phyloP scores from a whole-genome alignment of 2,113 vertebrate species.

The Pungitius pungitius region DNA sequence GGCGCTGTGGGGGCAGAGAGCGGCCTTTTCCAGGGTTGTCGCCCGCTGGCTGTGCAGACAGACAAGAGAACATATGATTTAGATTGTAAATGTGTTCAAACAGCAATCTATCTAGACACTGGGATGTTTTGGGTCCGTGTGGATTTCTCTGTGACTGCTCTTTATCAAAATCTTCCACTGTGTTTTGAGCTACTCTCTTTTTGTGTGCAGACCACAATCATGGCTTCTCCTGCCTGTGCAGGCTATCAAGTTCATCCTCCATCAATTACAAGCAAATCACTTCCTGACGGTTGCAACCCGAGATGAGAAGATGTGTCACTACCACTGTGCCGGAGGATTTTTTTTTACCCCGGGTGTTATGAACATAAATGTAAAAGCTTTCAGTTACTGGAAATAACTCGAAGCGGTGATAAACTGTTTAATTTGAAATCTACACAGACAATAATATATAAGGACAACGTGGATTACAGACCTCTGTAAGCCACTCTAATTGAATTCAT shows the following conservation, averaged over 20 bases:
- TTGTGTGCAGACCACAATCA: constrained; percentile 2
- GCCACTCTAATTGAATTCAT: not conserved
- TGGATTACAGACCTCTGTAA: not conserved
- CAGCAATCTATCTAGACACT: not conserved
- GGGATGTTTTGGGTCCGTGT: not conserved
- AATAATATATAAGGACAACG: constrained; percentile 10
- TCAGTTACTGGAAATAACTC: constrained; percentile 2
- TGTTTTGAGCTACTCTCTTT: not conserved
- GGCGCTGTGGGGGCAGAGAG: constrained; percentile 65
- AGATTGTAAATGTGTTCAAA: not conserved
- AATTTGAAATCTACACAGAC: constrained; percentile 9
- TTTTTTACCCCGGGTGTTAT: not conserved
- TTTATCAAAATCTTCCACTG: not conserved
- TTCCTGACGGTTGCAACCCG: constrained; percentile 8
- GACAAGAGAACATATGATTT: constrained; percentile 9
- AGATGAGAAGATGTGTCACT: constrained; percentile 24
- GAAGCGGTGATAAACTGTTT: constrained; percentile 2
- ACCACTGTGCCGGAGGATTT: not conserved
- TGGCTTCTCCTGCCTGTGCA: not conserved
- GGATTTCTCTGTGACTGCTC: not conserved
- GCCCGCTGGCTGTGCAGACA: constrained; percentile 26
- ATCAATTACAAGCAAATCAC: constrained; percentile 33
- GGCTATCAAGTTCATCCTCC: constrained; percentile 11
- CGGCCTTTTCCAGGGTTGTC: constrained; percentile 57
- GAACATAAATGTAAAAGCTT: constrained; percentile 10